Evolutionary conservation across 2,113 vertebrate genomes (phyloP), one percentile per base, ranked within the genome.

Genomic region (Plotosus lineatus): DNA sequence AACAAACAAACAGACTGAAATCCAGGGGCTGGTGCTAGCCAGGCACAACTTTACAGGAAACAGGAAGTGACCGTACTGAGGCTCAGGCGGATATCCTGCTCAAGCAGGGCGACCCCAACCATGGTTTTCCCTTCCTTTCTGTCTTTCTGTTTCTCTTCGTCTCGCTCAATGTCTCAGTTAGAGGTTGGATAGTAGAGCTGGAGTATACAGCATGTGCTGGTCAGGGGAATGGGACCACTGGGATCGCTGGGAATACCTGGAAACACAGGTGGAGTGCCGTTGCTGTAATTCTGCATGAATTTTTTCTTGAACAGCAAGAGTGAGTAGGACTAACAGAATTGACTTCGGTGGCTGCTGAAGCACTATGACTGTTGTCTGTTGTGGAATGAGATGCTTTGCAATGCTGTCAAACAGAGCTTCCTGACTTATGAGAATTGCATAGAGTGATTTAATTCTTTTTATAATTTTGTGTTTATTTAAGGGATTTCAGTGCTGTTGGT

Each of bases 41-140:
- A 74, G 42, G n/a, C 74, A 79, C 31, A 78, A 72, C 31, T n/a
- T 78, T 11, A 58, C 75, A 75, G 85, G 82, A 86, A 83, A 83
- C 85, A 86, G 85, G 85, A 86, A 86, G 85, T 80, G 78, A 85
- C 66, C 66, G 78, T 69, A 44, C 84, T 74, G 78, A 81, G 78
- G 68, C 82, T 86, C 80, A 83, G 36, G 78, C 85, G 85, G 85
- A 86, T 86, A 83, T 86, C 85, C 85, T 86, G 85, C 85, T 31
- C 58, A 66, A 81, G 66, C 73, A 85, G 84, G 81, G 85, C 53
- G 81, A 83, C 85, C 82, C 82, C 69, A 48, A 40, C 77, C 81
- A 81, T 40, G 82, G 87, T 40, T 82, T 72, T 81, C 77, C 78
- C 26, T 84, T 78, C 80, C 83, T 77, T 79, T 80, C 44, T 85